phyloP scores from a whole-genome alignment of 2,888 invertebrate genomes.

The Rotaria macrura region DNA sequence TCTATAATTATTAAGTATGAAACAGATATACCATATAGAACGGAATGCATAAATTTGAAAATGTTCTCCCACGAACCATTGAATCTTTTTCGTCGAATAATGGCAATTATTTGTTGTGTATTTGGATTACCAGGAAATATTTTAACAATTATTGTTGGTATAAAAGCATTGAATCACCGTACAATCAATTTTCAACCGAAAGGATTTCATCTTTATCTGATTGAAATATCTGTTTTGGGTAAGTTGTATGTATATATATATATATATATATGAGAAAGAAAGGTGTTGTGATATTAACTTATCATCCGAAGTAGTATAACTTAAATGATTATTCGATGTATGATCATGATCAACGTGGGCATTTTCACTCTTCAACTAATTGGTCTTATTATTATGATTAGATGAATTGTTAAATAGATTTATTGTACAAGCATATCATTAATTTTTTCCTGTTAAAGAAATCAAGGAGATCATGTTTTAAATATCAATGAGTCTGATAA shows the following conservation, averaged over 20 bases:
- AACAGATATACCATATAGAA: neutral
- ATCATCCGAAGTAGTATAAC: too few relatives aligned
- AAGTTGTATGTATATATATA: neutral
- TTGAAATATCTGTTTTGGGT: neutral
- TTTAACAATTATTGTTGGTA: neutral
- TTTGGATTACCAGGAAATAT: neutral
- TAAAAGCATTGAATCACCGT: neutral
- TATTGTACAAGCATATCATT: too few relatives aligned
- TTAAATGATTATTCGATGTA: too few relatives aligned
- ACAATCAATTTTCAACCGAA: neutral
- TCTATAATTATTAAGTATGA: neutral
- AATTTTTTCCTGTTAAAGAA: too few relatives aligned
- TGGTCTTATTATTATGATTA: too few relatives aligned
- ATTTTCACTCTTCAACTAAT: too few relatives aligned
- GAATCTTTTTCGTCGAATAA: neutral
- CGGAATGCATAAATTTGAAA: neutral
- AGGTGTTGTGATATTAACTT: too few relatives aligned
- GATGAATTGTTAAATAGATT: too few relatives aligned
- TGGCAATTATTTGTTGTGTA: neutral
- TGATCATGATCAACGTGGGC: too few relatives aligned
- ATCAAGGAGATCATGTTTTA: too few relatives aligned
- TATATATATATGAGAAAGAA: too few relatives aligned
- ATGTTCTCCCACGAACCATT: neutral
- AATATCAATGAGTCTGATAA: too few relatives aligned
- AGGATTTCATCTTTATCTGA: neutral